Evolutionary conservation across 2,888 invertebrate genomes (phyloP), one percentile per base, ranked within the genome.

Genomic region (Andrena haemorrhoa): DNA sequence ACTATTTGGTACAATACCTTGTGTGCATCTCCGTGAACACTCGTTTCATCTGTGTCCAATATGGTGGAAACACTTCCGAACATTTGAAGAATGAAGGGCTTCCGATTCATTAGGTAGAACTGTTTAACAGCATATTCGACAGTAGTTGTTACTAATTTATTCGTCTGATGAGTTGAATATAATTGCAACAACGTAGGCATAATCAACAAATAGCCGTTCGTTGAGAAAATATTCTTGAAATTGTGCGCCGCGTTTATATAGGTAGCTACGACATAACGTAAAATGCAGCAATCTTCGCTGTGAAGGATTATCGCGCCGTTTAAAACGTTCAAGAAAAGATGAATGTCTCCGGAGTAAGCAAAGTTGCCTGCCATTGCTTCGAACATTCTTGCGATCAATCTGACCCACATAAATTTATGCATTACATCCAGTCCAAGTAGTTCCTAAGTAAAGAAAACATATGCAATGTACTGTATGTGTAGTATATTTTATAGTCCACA

Each of bases 351-450:
- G 0, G 98, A 98, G 89, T 98, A 98, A 0, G 98, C 98, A 92
- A 99, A 98, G 92, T 99, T 98, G 2, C 98, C 98, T 1, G 98
- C 98, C 98, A 99, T 99, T 0, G 98, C 98, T 94, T 98, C 98
- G 92, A 99, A 99, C 98, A 99, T 98, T 65, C 98, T 96, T 0
- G 98, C 97, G 91, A 99, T 98, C 49, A 99, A 94, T 84, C 98
- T 97, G 2, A 99, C 98, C 99, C 99, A 99, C 96, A 98, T 98
- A 91, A 99, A 98, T 94, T 99, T 99, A 94, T 99, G 99, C 83
- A 99, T 95, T 0, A 99, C 98, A 93, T 99, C 99, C 86, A 99
- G 94, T 0, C 99, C 98, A 65, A 98, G 95, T 49, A 99, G 95
- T 89, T 98, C 98, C 96, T 97, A 91, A 16, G 20, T 20, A 35